Base-by-base conservation (phyloP, 2,888 invertebrate genomes). In the Melieria omissa region DNA sequence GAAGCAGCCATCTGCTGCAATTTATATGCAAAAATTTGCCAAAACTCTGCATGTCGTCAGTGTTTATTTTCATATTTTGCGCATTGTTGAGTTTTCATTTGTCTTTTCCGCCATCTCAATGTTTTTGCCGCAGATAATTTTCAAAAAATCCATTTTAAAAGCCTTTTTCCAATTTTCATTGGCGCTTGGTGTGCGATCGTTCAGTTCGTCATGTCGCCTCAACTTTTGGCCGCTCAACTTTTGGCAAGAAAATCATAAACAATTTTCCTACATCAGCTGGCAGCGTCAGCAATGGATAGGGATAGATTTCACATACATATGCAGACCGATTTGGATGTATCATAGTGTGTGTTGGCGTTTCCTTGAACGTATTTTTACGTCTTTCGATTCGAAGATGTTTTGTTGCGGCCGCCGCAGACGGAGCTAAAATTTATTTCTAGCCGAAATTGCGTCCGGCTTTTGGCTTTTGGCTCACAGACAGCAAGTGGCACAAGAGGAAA, bases 21-120 rank as follows among this genome's bases (percentile, higher is more conserved):
- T 55, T 65, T 72, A 67, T 71, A 69, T 29, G 29, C 29, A 29
- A 46, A 69, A 65, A 61, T 65, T 47, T 29, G 42, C 67, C 63
- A 45, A 57, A 66, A 66, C 58, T 55, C 46, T 58, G n/a, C 49
- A 74, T 76, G 76, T 73, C 76, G 76, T 75, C 76, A 75, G 73
- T 73, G 71, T 75, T 74, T 76, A 75, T 75, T 76, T 76, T 72
- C 67, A 73, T 47, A 73, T 75, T 76, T 75, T 70, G 10, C 60
- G 67, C 49, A 60, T 67, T 45, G 49, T 60, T 67, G 61, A 49
- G 44, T 49, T 42, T 61, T 52, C n/a, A 42, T 46, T 9, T 49
- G 47, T 7, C 16, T 44, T 29, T 58, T 58, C 12, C 42, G 5
- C 10, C 41, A 45, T 12, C 45, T 10, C 4, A 46, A 52, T 46